Conservation (phyloP, 2,113 vertebrate species). For the Tiliqua scincoides region DNA sequence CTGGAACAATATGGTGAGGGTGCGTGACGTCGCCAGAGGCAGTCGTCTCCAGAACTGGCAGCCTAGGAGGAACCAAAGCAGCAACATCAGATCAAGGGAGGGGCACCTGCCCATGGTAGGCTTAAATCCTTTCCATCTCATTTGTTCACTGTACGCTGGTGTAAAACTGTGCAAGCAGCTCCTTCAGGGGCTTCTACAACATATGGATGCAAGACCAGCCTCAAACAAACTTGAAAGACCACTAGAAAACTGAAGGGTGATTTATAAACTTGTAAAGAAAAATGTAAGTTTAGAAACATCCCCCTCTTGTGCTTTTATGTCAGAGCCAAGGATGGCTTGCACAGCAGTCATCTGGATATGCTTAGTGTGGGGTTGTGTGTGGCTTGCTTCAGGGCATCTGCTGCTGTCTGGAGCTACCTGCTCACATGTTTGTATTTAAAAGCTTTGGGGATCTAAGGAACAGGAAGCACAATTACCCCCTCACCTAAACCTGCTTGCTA, state of each 20-base stretch:
- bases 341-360: slow-evolving; percentile 67
- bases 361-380: slow-evolving; percentile 48
- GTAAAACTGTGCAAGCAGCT: slow-evolving; percentile 22
- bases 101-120: background rate
- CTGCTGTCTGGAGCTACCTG: slow-evolving; percentile 41
- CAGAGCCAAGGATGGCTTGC: slow-evolving; percentile 31
- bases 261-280: slow-evolving; percentile 65
- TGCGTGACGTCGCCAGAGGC: slow-evolving; percentile 88
- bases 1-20: slow-evolving; percentile 94
- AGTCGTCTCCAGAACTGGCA: slow-evolving; percentile 94
- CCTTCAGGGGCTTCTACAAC: slow-evolving; percentile 32
- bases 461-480: slow-evolving; percentile 18
- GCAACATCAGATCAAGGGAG: slow-evolving; percentile 47
- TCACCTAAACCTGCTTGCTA: background rate
- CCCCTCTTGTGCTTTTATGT: slow-evolving; percentile 48
- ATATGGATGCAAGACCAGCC: slow-evolving; percentile 54
- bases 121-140: background rate
- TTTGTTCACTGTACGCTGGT: slow-evolving; percentile 12
- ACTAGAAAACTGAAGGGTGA: slow-evolving; percentile 51
- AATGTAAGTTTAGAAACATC: slow-evolving; percentile 47
- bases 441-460: slow-evolving; percentile 27
- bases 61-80: slow-evolving; percentile 73
- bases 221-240: slow-evolving; percentile 61
- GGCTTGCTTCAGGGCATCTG: slow-evolving; percentile 10
- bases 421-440: slow-evolving; percentile 38